Percentiles rank a stretch among this genome's conserved stretches.
phyloP scores from a whole-genome alignment of 1,140 invertebrate genomes.

The Steinernema khuongi region DNA sequence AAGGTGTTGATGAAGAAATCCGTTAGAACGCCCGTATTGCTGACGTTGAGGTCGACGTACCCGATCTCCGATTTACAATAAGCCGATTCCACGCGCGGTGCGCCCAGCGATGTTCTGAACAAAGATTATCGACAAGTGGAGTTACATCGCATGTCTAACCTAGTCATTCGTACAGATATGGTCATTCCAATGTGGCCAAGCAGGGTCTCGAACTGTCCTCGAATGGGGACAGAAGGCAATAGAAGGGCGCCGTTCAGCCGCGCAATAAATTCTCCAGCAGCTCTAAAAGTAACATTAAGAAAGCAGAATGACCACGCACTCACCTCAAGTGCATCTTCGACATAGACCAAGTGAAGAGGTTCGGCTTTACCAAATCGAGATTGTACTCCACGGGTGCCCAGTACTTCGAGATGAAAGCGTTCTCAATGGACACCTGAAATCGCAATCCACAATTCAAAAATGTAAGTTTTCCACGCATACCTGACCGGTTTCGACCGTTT shows the following conservation, averaged over 20 bases:
- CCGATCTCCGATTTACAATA: slow-evolving; percentile 52
- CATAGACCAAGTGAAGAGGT: slow-evolving; percentile 58
- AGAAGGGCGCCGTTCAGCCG: slow-evolving; percentile 51
- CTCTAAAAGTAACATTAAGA: slow-evolving; percentile 35
- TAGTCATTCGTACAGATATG: slow-evolving; percentile 55
- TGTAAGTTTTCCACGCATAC: too few species aligned
- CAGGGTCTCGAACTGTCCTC: slow-evolving; percentile 52
- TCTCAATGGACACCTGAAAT: slow-evolving; percentile 53
- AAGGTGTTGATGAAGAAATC: slow-evolving; percentile 59
- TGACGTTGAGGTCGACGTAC: slow-evolving; percentile 57
- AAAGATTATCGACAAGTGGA: neutral
- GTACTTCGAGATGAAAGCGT: slow-evolving; percentile 57
- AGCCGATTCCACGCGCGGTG: slow-evolving; percentile 51
- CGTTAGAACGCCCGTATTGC: slow-evolving; percentile 57
- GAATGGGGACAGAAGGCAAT: slow-evolving; percentile 55
- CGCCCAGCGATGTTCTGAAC: slow-evolving; percentile 49
- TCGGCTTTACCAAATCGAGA: slow-evolving; percentile 51
- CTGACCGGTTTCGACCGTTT: slow-evolving; percentile 54
- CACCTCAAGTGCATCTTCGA: slow-evolving; percentile 56
- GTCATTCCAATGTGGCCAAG: slow-evolving; percentile 51
- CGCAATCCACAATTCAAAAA: slow-evolving; percentile 10
- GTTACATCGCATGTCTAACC: slow-evolving; percentile 33
- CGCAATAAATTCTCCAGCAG: slow-evolving; percentile 54
- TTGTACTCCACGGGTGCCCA: slow-evolving; percentile 57
- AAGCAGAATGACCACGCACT: neutral